Conservation (phyloP, 1,140 invertebrate species). For the Trigoniulus corallinus region DNA sequence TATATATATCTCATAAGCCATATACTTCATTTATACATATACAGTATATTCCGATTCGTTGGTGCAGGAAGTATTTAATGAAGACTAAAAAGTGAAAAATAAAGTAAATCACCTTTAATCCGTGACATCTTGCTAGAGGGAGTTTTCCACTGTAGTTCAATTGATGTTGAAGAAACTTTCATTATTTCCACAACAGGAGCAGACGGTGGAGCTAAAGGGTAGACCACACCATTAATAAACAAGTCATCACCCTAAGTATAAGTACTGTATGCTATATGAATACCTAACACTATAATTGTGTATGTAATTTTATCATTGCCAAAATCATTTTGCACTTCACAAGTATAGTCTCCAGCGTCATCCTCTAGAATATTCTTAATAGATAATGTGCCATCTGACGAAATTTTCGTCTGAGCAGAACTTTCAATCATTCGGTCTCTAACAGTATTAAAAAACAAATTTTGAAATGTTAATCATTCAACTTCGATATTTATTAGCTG, state of each 20-base stretch:
- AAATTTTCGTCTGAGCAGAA: conserved; percentile 44
- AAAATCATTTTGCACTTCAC: conserved; percentile 79
- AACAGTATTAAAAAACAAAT: not conserved
- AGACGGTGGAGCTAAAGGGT: not conserved
- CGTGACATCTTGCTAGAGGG: not conserved
- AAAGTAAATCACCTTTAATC: not conserved
- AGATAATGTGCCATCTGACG: conserved; percentile 38
- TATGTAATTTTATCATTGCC: conserved; percentile 83
- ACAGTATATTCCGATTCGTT: no score
- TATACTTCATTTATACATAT: no score
- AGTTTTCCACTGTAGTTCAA: not conserved
- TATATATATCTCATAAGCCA: no score
- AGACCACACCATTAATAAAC: not conserved
- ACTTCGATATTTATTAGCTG: no score
- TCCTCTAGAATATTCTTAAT: conserved; percentile 43
- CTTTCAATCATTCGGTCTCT: not conserved
- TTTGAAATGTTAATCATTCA: not conserved
- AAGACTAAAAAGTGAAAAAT: no score
- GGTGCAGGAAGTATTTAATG: no score
- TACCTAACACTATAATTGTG: conserved; percentile 67
- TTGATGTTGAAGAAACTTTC: not conserved
- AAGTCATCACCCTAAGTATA: not conserved
- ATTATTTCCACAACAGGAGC: not conserved
- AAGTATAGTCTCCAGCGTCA: conserved; percentile 72
- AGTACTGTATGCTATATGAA: not conserved